phyloP scores from a whole-genome alignment of 2,888 invertebrate genomes.

The Unio delphinus region DNA sequence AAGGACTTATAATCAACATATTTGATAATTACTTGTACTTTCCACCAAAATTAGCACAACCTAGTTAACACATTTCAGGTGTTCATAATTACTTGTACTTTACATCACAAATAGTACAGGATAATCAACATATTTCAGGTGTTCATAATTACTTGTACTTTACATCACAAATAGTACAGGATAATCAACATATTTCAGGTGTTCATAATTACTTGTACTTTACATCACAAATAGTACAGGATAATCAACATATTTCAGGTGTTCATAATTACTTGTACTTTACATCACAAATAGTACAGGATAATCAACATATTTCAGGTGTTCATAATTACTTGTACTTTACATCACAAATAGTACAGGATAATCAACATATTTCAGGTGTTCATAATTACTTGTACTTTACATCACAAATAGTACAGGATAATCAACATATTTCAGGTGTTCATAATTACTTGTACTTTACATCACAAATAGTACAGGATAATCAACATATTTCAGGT shows the following conservation, averaged over 20 bases:
- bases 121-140: not conserved
- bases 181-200: too few species aligned
- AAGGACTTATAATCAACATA: not conserved
- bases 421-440: not conserved
- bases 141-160: conserved; percentile 26
- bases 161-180: conserved; percentile 31
- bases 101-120: conserved; percentile 31
- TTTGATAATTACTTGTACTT: conserved; percentile 24
- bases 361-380: too few species aligned
- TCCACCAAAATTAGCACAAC: conserved; percentile 31
- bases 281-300: conserved; percentile 31
- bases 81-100: conserved; percentile 26
- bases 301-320: not conserved
- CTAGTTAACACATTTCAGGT: not conserved
- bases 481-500: not conserved
- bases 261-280: conserved; percentile 26
- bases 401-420: too few species aligned
- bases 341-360: conserved; percentile 31
- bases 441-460: conserved; percentile 26
- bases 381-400: too few species aligned
- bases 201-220: too few species aligned
- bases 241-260: not conserved
- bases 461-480: conserved; percentile 31
- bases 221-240: too few species aligned
- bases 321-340: conserved; percentile 26